A percentile compares a stretch with the other conserved stretches of the same genome.
Evolutionary conservation across 1,140 invertebrate genomes (phyloP).

Genomic region (Bombus consobrinus): DNA sequence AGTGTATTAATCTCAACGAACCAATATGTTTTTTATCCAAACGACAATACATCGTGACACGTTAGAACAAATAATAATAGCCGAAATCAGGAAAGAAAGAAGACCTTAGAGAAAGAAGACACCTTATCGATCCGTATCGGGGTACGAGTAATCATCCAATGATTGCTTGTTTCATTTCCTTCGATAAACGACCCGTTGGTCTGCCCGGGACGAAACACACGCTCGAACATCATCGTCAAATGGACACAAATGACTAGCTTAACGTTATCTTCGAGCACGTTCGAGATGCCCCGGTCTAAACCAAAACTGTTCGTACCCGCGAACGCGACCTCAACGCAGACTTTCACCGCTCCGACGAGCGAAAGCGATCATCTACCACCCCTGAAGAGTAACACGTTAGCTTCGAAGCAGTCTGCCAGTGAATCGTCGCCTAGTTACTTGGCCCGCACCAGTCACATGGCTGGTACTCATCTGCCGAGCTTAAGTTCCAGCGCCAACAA

Average conservation of each 20-base stretch:
- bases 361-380: conserved; percentile 79
- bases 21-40: conserved; percentile 46
- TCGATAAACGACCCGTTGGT: not conserved
- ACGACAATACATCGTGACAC: conserved; percentile 36
- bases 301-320: conserved; percentile 75
- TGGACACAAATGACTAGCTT: conserved; percentile 73
- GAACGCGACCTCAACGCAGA: conserved; percentile 76
- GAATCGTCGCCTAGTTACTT: conserved; percentile 46
- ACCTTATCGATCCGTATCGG: not conserved
- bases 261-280: conserved; percentile 64
- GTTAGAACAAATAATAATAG: not conserved
- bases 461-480: conserved; percentile 67
- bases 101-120: not conserved
- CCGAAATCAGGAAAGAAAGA: not conserved
- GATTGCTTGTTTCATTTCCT: not conserved
- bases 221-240: conserved; percentile 41
- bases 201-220: conserved; percentile 11
- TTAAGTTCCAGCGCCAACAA: conserved; percentile 74
- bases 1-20: conserved; percentile 26
- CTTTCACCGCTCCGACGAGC: conserved; percentile 72
- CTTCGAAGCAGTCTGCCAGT: conserved; percentile 64
- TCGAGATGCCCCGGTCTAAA: conserved; percentile 79
- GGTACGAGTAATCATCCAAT: not conserved
- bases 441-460: conserved; percentile 33
- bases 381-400: conserved; percentile 72